These are phyloP conservation scores for Caenorhabditis tropicalis DNA, from an alignment of 1,140 invertebrate species.

Conservation along the genomic window DNA sequence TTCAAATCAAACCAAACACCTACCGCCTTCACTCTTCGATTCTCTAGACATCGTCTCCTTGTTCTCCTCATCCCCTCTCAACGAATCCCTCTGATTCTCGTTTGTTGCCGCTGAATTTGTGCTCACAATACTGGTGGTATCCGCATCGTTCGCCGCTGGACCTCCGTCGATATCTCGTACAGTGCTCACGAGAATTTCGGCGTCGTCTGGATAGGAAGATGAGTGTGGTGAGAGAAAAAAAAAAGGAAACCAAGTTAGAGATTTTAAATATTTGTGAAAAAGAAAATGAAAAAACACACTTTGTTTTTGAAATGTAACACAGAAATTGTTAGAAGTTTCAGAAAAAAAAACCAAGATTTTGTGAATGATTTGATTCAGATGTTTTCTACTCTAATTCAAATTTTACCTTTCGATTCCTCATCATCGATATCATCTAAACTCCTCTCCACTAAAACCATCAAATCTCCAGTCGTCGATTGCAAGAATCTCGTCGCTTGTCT, in stretches of 20 bases:
- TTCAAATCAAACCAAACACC: not conserved
- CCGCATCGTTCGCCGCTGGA: not conserved
- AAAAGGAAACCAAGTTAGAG: not conserved
- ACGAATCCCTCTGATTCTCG: not conserved
- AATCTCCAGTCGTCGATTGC: slow-evolving; percentile 62
- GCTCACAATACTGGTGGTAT: not conserved
- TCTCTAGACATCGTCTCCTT: no score
- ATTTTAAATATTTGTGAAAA: not conserved
- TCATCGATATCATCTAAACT: slow-evolving; percentile 61
- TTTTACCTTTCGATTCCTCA: slow-evolving; percentile 41
- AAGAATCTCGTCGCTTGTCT: slow-evolving; percentile 64
- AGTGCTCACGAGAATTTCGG: slow-evolving; percentile 8
- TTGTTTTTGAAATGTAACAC: not conserved
- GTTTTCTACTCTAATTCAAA: no score
- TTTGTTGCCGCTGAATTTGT: not conserved
- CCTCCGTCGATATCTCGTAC: not conserved
- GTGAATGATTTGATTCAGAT: no score
- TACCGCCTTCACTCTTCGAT: not conserved
- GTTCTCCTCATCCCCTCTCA: not conserved
- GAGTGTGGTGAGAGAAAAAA: slow-evolving; percentile 1
- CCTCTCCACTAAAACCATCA: slow-evolving; percentile 65
- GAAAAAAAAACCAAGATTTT: no score
- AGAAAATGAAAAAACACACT: not conserved
- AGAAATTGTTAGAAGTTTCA: no score
- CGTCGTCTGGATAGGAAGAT: not conserved